Evolutionary conservation across 1,140 invertebrate genomes (phyloP).

Genomic region (Cydia strobilella): DNA sequence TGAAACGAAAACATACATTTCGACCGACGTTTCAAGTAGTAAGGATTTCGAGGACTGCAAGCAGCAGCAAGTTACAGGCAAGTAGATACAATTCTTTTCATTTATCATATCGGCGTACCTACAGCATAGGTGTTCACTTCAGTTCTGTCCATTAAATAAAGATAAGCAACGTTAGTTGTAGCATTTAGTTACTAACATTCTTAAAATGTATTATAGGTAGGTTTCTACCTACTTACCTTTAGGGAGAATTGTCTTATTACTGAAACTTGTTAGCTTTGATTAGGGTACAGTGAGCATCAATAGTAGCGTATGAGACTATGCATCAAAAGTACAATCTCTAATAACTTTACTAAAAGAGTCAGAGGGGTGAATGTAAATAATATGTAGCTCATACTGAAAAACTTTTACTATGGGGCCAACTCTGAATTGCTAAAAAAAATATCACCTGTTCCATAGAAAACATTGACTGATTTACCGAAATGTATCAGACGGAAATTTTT

Average conservation of each 20-base stretch:
- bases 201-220: background rate
- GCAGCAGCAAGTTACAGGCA: slow-evolving; percentile 53
- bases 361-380: too few species aligned
- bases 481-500: too few species aligned
- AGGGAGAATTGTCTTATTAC: background rate
- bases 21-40: slow-evolving; percentile 64
- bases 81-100: slow-evolving; percentile 49
- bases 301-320: too few species aligned
- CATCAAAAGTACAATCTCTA: too few species aligned
- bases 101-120: slow-evolving; percentile 21
- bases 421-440: too few species aligned
- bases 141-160: background rate
- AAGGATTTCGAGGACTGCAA: slow-evolving; percentile 66
- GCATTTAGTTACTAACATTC: background rate
- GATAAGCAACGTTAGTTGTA: background rate
- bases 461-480: too few species aligned
- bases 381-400: too few species aligned
- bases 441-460: too few species aligned
- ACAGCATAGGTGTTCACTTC: background rate
- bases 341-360: too few species aligned
- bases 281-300: too few species aligned
- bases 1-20: slow-evolving; percentile 53
- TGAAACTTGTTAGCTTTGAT: background rate
- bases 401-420: too few species aligned
- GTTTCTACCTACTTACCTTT: background rate